Conservation (phyloP, 2,797 vertebrate genomes). For the Xyrichtys novacula region DNA sequence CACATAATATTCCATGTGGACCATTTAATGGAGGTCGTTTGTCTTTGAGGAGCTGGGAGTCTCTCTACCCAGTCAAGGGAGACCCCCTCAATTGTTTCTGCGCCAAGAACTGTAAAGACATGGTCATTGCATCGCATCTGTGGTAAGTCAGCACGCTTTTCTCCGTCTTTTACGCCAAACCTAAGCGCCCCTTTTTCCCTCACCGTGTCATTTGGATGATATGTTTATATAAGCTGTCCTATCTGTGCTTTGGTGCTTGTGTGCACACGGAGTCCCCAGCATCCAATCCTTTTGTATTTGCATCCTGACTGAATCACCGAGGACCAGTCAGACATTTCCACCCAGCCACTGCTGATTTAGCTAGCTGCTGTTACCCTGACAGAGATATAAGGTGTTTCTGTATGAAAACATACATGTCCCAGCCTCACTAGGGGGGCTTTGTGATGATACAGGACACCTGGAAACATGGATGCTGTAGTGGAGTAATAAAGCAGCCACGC, state of each 20-base stretch:
- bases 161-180: not conserved
- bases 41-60: constrained; percentile 51
- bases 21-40: constrained; percentile 26
- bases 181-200: not conserved
- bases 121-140: constrained; percentile 76
- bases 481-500: constrained; percentile 7
- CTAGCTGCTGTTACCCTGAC: constrained; percentile 51
- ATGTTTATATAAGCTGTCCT: not conserved
- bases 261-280: constrained; percentile 26
- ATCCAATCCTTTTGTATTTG: constrained; percentile 70
- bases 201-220: not conserved
- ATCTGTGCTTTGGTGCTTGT: constrained; percentile 11
- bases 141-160: constrained; percentile 75
- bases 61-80: constrained; percentile 60
- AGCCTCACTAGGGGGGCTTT: constrained; percentile 17
- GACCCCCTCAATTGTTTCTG: constrained; percentile 83
- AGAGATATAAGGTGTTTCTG: constrained; percentile 12
- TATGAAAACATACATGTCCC: constrained; percentile 6
- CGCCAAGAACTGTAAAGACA: constrained; percentile 83
- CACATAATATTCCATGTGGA: constrained; percentile 26
- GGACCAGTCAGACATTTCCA: constrained; percentile 71
- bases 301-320: constrained; percentile 72
- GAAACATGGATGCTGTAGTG: constrained; percentile 38
- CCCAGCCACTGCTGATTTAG: constrained; percentile 44
- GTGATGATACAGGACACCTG: not conserved